phyloP scores from a whole-genome alignment of 2,888 invertebrate species.

The Dasysyrphus albostriatus region DNA sequence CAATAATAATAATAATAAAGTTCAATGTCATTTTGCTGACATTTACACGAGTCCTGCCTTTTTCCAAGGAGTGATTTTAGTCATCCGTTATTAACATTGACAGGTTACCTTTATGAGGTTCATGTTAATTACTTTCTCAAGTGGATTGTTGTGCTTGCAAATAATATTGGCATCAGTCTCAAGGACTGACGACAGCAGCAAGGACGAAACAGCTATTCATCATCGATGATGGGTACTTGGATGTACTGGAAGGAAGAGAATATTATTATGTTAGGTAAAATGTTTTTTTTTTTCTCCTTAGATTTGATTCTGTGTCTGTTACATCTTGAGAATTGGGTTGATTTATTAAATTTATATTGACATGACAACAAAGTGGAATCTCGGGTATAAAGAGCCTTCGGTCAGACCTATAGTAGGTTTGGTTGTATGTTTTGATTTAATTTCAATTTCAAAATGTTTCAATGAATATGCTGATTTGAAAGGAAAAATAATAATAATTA shows the following conservation, averaged over 20 bases:
- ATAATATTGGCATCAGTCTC: slow-evolving; percentile 68
- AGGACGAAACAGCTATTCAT: slow-evolving; percentile 1
- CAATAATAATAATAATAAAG: slow-evolving; percentile 17
- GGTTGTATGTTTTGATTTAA: slow-evolving; percentile 5
- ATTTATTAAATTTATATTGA: slow-evolving; percentile 31
- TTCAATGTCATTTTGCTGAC: slow-evolving; percentile 40
- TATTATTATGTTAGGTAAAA: slow-evolving; percentile 1
- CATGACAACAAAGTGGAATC: slow-evolving; percentile 17
- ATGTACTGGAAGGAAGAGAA: background rate
- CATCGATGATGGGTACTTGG: slow-evolving; percentile 5
- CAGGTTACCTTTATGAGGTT: slow-evolving; percentile 52
- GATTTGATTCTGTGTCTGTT: slow-evolving; percentile 1
- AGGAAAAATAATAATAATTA: slow-evolving; percentile 1
- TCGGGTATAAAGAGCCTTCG: background rate
- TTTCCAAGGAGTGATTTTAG: slow-evolving; percentile 33
- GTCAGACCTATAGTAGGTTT: background rate
- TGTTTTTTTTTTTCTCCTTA: background rate
- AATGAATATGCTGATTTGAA: slow-evolving; percentile 12
- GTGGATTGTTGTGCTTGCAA: slow-evolving; percentile 49
- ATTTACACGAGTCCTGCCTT: slow-evolving; percentile 12
- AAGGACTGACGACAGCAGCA: slow-evolving; percentile 24
- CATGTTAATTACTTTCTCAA: slow-evolving; percentile 72
- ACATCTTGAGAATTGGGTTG: slow-evolving; percentile 28
- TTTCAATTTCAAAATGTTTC: slow-evolving; percentile 4
- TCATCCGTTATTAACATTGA: slow-evolving; percentile 62